phyloP scores from a whole-genome alignment of 2,113 vertebrate genomes.

The Otocyon megalotis region DNA sequence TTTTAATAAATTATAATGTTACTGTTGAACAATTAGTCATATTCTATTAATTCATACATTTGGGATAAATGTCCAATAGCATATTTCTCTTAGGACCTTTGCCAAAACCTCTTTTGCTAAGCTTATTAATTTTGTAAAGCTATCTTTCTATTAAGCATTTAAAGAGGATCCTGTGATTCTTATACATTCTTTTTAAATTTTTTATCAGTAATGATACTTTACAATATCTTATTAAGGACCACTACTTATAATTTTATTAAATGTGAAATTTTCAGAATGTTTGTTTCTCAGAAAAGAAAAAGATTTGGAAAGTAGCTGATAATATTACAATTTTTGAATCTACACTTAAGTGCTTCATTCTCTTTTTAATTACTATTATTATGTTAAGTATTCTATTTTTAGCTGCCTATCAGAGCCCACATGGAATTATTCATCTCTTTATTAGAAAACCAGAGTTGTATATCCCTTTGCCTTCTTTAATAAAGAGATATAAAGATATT shows the following conservation, averaged over 20 bases:
- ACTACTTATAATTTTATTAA: neutral
- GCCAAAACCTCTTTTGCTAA: neutral
- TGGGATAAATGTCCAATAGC: neutral
- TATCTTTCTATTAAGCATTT: neutral
- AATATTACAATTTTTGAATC: neutral
- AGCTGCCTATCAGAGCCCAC: neutral
- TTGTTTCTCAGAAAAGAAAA: neutral
- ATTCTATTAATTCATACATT: neutral
- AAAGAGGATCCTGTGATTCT: neutral
- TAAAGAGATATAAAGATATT: neutral
- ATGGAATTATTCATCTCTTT: neutral
- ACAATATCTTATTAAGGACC: neutral
- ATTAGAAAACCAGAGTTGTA: neutral
- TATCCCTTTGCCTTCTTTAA: neutral
- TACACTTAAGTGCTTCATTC: neutral
- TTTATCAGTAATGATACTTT: neutral
- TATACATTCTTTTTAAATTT: neutral
- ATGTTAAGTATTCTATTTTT: neutral
- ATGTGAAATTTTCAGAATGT: neutral
- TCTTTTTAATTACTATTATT: neutral
- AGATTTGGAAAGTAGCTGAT: neutral
- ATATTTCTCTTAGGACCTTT: neutral
- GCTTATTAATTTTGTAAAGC: neutral
- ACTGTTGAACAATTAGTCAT: neutral
- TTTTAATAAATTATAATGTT: neutral